phyloP scores from a whole-genome alignment of 2,888 invertebrate species.

The Fragum whitleyi region DNA sequence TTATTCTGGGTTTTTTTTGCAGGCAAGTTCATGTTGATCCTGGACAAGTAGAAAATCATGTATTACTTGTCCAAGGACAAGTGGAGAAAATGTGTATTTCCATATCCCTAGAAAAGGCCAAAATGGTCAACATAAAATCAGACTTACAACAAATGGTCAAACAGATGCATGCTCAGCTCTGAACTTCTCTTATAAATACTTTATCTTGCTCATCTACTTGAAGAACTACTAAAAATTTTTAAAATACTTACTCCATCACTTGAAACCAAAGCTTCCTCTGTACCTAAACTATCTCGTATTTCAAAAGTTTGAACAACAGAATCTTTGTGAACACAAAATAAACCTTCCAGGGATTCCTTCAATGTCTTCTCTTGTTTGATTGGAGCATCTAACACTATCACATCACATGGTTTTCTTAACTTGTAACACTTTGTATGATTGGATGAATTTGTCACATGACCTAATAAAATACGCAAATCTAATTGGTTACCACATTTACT shows the following conservation, averaged over 20 bases:
- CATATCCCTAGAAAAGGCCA: too few relatives aligned
- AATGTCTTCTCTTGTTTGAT: conserved; percentile 20
- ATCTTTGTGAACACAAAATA: conserved; percentile 29
- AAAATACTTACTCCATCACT: neutral
- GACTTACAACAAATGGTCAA: too few relatives aligned
- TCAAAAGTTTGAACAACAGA: conserved; percentile 19
- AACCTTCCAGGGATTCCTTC: conserved; percentile 2
- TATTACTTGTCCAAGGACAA: too few relatives aligned
- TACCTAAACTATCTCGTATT: neutral
- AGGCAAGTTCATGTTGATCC: too few relatives aligned
- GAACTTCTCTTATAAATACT: too few relatives aligned
- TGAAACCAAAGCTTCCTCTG: neutral
- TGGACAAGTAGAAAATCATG: too few relatives aligned
- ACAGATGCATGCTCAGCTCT: too few relatives aligned
- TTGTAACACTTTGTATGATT: conserved; percentile 43
- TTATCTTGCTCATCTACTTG: too few relatives aligned
- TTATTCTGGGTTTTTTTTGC: too few relatives aligned
- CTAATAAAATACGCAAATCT: conserved; percentile 75
- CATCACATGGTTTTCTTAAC: conserved; percentile 56
- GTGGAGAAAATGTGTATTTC: too few relatives aligned
- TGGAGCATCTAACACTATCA: conserved; percentile 59
- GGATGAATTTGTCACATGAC: conserved; percentile 68
- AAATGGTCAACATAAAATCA: too few relatives aligned
- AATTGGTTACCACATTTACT: conserved; percentile 66
- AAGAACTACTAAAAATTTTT: too few relatives aligned